Base-by-base conservation (phyloP, 2,888 invertebrate species). In the Aradus depressus region DNA sequence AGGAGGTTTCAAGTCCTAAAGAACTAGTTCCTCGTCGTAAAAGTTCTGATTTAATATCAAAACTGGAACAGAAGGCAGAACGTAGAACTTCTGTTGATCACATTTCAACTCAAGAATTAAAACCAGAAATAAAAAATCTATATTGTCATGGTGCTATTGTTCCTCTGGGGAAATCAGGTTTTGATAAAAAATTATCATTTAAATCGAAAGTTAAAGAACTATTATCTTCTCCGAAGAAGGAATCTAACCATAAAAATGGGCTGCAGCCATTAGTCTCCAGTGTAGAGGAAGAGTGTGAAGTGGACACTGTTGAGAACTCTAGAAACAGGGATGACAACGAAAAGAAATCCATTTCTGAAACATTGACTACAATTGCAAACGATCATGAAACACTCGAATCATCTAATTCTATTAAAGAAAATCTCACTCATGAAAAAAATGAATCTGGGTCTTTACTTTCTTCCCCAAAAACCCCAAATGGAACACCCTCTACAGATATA, bases 131-230 rank as follows among this genome's bases (percentile, higher is more conserved):
- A n/a, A 47, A 47, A 23, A 47, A 28, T 18, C 12, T 37, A 16
- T 47, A 47, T 38, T 47, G 21, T 10, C 37, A 37, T 12, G 47
- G 47, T 16, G 37, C 25, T 18, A 37, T 47, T 4, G 37, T 37
- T 1, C 47, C 37, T 6, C 25, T 35, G 14, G 37, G 37, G 6
- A 47, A 47, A 47, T 8, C 23, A 6, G 25, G 14, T 42, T 23
- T 10, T 19, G 14, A 5, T 8, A 39, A 23, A 34, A n/a, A 45
- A 23, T 16, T 38, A 37, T 12, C 47, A 47, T 37, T 38, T 47
- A 38, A 47, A 47, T 26, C 18, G 26, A 47, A 37, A 37, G 3
- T 37, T 8, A 47, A 23, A 25, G 47, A 47, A 16, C 18, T 16
- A n/a, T 25, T 21, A 16, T 25, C 37, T 19, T n/a, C n/a, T n/a